Conservation (phyloP, 2,113 vertebrate species). For the Maccullochella peelii region DNA sequence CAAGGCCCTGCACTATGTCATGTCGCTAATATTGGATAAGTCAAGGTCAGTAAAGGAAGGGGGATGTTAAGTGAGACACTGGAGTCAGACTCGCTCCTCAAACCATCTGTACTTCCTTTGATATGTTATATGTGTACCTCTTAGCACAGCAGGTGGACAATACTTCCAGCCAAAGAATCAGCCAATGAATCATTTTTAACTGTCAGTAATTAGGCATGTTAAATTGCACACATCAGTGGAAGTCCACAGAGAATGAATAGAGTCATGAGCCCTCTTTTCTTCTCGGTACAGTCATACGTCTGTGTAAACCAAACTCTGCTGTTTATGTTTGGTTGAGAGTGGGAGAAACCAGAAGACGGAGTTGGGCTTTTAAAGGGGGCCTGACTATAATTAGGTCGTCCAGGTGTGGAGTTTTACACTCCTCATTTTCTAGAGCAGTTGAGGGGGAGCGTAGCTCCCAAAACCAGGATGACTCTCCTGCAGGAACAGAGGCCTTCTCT, state of each 20-base stretch:
- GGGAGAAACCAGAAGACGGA: constrained; percentile 25
- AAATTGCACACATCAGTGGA: constrained; percentile 46
- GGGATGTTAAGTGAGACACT: constrained; percentile 58
- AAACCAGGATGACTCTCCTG: constrained; percentile 34
- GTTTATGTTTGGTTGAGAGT: constrained; percentile 38
- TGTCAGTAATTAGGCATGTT: constrained; percentile 40
- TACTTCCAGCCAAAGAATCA: constrained; percentile 4
- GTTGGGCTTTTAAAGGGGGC: constrained; percentile 20
- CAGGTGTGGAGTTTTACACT: constrained; percentile 65
- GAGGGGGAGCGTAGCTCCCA: background rate
- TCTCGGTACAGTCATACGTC: constrained; percentile 1
- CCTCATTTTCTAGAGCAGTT: constrained; percentile 36
- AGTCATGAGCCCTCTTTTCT: constrained; percentile 1
- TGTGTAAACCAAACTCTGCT: constrained; percentile 42
- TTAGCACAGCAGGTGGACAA: constrained; percentile 31
- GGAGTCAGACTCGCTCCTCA: constrained; percentile 44
- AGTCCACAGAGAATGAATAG: background rate
- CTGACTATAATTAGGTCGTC: constrained; percentile 61
- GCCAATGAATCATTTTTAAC: constrained; percentile 31
- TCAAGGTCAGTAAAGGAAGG: constrained; percentile 67
- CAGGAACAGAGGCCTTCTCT: constrained; percentile 70
- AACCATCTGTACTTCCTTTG: constrained; percentile 45
- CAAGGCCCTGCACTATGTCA: constrained; percentile 60
- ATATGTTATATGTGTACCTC: constrained; percentile 32
- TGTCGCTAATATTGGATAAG: constrained; percentile 65